Base-by-base conservation (phyloP, 2,797 vertebrate genomes). In the Fistularia tabacaria region DNA sequence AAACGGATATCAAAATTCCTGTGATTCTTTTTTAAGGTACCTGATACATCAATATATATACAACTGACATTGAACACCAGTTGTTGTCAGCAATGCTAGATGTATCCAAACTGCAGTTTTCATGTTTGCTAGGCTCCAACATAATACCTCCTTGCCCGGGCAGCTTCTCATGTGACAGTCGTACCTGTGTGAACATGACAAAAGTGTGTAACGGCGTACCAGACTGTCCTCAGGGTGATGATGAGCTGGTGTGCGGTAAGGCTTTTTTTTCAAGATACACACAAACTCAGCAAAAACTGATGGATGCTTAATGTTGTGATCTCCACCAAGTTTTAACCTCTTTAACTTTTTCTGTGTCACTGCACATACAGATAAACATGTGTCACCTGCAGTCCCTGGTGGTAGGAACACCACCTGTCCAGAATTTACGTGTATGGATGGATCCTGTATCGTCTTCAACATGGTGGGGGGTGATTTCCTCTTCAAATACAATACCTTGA, bases 181-280 rank as follows among this genome's bases (percentile, higher is more conserved):
- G 74, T 42, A 85, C 92, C 0, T 95, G 93, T 76, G 89, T 94
- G 58, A 91, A 90, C 15, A 36, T 64, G 11, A 82, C 89, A 0
- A 64, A 59, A 9, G 89, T 93, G 72, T 95, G 94, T 6, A 82
- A 94, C 0, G 90, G 91, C 0, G 6, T 86, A 38, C 45, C 70
- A 0, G 88, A 94, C 81, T 94, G 94, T 67, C 87, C 90, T 0
- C 65, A 44, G 11, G 92, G 91, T 1, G 88, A 96, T 13, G 94
- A 95, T 1, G 93, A 94, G 85, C 59, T 87, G 56, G 71, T 87
- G 59, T 95, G 93, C 46, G 91, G 92, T 94, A 83, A 85, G 85
- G 66, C 25, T 25, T 25, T 25, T 25, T 25, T 25, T 25, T 25
- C n/a, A 25, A 25, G 25, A 25, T 25, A 25, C 25, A 25, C 25